These are phyloP conservation scores for Colossoma macropomum DNA, from an alignment of 2,113 vertebrate species.

Conservation along the genomic window DNA sequence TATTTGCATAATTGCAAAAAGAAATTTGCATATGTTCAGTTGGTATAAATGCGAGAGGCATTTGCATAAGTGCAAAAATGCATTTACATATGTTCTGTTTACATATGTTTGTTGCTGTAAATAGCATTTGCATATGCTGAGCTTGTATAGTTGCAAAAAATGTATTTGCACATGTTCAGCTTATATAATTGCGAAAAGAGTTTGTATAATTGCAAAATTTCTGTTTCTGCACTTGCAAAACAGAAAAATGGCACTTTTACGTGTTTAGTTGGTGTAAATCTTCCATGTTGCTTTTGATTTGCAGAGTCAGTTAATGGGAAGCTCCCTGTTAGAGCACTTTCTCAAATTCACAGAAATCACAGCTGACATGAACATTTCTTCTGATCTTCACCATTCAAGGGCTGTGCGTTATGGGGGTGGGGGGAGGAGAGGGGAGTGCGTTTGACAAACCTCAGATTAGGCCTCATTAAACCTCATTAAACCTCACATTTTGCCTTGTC, in stretches of 20 bases:
- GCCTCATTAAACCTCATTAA: conserved; percentile 42
- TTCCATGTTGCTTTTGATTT: not conserved
- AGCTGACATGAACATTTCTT: not conserved
- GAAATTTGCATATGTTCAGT: not conserved
- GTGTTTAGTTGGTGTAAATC: too few relatives aligned
- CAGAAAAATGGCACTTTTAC: too few relatives aligned
- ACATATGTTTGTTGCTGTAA: too few relatives aligned
- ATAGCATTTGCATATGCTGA: not conserved
- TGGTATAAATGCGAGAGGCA: not conserved
- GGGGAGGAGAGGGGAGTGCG: not conserved
- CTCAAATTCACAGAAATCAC: not conserved
- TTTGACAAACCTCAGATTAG: conserved; percentile 32
- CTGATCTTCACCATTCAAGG: not conserved
- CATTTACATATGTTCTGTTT: too few relatives aligned
- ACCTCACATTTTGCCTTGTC: conserved; percentile 27
- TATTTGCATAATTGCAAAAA: not conserved
- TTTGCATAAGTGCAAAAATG: too few relatives aligned
- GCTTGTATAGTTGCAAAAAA: not conserved
- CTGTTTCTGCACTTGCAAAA: too few relatives aligned
- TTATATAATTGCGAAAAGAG: too few relatives aligned
- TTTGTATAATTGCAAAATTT: too few relatives aligned
- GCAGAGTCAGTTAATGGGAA: not conserved
- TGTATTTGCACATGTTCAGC: too few relatives aligned
- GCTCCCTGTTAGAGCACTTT: not conserved
- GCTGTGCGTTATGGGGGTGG: not conserved